Evolutionary conservation across 2,888 invertebrate species (phyloP).

Genomic region (Lapara coniferarum): DNA sequence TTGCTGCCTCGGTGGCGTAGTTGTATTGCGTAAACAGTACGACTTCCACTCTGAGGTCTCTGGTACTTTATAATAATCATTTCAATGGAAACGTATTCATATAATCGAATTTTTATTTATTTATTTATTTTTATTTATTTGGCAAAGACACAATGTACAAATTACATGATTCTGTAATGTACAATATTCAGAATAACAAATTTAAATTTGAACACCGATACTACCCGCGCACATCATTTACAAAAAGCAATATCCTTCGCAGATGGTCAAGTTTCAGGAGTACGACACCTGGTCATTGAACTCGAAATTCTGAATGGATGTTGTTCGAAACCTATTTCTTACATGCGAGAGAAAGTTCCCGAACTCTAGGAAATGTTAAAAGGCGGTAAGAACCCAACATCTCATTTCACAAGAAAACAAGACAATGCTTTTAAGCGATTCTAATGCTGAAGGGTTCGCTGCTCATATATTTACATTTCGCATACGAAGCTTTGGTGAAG

Average conservation of each 20-base stretch:
- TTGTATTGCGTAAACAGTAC: too few relatives aligned
- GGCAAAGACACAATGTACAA: too few relatives aligned
- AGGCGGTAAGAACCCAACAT: slow-evolving; percentile 54
- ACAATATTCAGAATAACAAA: too few relatives aligned
- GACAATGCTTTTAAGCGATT: slow-evolving; percentile 81
- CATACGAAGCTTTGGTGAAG: slow-evolving; percentile 50
- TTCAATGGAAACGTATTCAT: too few relatives aligned
- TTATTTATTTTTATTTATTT: too few relatives aligned
- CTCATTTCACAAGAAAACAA: slow-evolving; percentile 67
- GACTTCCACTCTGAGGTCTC: too few relatives aligned
- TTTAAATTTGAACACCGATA: too few relatives aligned
- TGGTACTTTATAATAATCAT: too few relatives aligned
- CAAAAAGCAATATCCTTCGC: slow-evolving; percentile 4
- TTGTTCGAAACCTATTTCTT: slow-evolving; percentile 37
- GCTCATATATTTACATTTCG: slow-evolving; percentile 62
- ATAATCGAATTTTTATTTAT: slow-evolving; percentile 17
- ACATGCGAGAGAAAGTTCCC: slow-evolving; percentile 49
- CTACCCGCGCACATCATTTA: too few relatives aligned
- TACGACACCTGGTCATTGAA: slow-evolving; percentile 25
- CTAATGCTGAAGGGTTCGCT: slow-evolving; percentile 64
- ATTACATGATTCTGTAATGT: too few relatives aligned
- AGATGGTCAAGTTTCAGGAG: slow-evolving; percentile 27
- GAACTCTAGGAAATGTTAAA: slow-evolving; percentile 54
- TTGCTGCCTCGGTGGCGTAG: too few relatives aligned
- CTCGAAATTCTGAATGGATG: slow-evolving; percentile 29